Evolutionary conservation across 2,888 invertebrate genomes (phyloP), one percentile per base, ranked within the genome.

Genomic region (Brassicogethes aeneus): DNA sequence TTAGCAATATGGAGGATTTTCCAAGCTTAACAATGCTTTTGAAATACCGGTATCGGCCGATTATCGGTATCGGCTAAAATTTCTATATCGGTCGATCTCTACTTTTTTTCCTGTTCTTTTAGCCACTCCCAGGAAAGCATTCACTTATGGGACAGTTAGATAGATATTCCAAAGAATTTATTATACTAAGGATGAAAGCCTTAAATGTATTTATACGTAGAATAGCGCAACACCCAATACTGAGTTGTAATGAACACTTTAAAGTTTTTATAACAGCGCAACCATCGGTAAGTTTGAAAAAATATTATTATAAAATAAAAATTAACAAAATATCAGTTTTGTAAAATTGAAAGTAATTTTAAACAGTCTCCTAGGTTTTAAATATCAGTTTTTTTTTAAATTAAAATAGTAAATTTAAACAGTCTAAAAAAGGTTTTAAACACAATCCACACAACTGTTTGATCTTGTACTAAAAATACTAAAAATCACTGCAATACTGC

Each of bases 61-160:
- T 23, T 23, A 13, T 15, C 12, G 16, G 12, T 15, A 36, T 16
- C 12, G 23, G 23, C 23, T 7, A 33, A 17, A 29, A 8, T 23
- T 10, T 12, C 34, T 12, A n/a, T 32, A 23, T 15, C 2, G 23
- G 7, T 41, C 37, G 37, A 32, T 5, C 37, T n/a, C 5, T 39
- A 34, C n/a, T 39, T 10, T 58, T 63, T 37, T 39, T 3, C n/a
- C n/a, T n/a, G n/a, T n/a, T 55, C 44, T 68, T 71, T 31, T 56
- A 82, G 80, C 80, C 82, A 15, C 67, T 83, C 56, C 82, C 83
- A 41, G 80, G 76, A 40, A 82, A 82, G 59, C 82, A 83, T 60
- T 76, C 79, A 7, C 58, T 84, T 32, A 69, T 80, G 39, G 79
- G 75, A 8, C 77, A 82, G 55, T 60, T 83, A 47, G 82, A 82